Base-by-base conservation (phyloP, 2,797 vertebrate species). In the Sebastes alutus region DNA sequence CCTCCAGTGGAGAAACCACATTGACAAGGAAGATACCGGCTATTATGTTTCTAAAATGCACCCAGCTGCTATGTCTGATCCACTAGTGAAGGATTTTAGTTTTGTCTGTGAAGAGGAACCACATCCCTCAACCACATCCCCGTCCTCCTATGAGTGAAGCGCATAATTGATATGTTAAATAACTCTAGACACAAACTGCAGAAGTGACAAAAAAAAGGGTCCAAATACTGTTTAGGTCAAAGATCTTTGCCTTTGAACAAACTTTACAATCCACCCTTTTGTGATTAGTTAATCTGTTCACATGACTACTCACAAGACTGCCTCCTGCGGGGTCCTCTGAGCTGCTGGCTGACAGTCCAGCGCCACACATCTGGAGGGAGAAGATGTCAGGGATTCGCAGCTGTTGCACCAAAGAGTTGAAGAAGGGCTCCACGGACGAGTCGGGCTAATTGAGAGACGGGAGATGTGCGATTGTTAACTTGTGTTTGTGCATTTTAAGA, bases 321-420 rank as follows among this genome's bases (percentile, higher is more conserved):
- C 99, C 99, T 76, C 96, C 97, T 61, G 95, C 93, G 72, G 94
- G 94, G 91, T 96, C 96, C 0, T 54, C 69, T 1, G 92, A 68
- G 83, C 89, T 93, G 88, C 95, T 94, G 73, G 96, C 94, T 1
- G 97, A 96, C 82, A 97, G 77, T 74, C 97, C 97, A 25, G 96
- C 96, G 2, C 98, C 99, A 4, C 99, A 99, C 98, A 99, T 99
- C 95, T 99, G 98, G 89, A 99, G 96, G 88, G 98, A 99, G 91
- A 99, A 99, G 35, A 98, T 64, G 78, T 99, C 90, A 8, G 98
- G 96, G 69, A 99, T 98, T 64, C 94, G 93, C 6, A 96, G 95
- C 91, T 98, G 97, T 5, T 82, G 90, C 91, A 99, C 97, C 33
- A 99, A 78, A 2, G 98, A 98, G 86, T 98, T 96, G 78, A 99